phyloP scores from a whole-genome alignment of 2,888 invertebrate species.

The Lepidocyrtoides sp. region DNA sequence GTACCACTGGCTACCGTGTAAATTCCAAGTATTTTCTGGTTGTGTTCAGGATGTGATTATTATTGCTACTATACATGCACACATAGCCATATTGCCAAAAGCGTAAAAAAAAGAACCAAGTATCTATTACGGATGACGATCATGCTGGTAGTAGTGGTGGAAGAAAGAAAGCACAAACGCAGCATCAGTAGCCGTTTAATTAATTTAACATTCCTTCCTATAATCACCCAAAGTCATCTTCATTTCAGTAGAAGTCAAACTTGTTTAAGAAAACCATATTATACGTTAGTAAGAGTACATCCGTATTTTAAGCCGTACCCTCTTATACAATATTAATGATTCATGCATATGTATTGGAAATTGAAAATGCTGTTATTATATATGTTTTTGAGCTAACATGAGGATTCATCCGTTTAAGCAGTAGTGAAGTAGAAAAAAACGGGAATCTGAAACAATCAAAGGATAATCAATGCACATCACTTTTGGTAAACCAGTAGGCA shows the following conservation, averaged over 20 bases:
- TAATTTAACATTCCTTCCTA: constrained; percentile 49
- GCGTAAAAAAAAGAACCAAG: constrained; percentile 3
- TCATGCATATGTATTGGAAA: constrained; percentile 1
- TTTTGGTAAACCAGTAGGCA: constrained; percentile 31
- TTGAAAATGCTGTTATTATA: not conserved
- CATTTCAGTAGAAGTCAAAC: constrained; percentile 56
- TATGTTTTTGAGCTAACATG: constrained; percentile 2
- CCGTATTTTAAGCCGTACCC: not conserved
- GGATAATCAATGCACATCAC: constrained; percentile 46
- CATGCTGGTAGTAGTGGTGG: not conserved
- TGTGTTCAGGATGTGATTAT: not conserved
- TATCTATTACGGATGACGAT: not conserved
- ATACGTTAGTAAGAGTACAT: not conserved
- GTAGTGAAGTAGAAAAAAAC: no score
- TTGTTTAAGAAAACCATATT: constrained; percentile 51
- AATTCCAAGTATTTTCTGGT: constrained; percentile 32
- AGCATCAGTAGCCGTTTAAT: constrained; percentile 49
- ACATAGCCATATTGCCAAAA: not conserved
- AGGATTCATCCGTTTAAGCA: not conserved
- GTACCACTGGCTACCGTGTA: constrained; percentile 6
- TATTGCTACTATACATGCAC: not conserved
- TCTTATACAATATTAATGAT: not conserved
- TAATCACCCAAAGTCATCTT: constrained; percentile 47
- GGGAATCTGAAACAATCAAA: constrained; percentile 56
- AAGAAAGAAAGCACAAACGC: constrained; percentile 9